These are phyloP conservation scores for Drosophila falleni DNA, from an alignment of 2,888 invertebrate species.

Conservation along the genomic window DNA sequence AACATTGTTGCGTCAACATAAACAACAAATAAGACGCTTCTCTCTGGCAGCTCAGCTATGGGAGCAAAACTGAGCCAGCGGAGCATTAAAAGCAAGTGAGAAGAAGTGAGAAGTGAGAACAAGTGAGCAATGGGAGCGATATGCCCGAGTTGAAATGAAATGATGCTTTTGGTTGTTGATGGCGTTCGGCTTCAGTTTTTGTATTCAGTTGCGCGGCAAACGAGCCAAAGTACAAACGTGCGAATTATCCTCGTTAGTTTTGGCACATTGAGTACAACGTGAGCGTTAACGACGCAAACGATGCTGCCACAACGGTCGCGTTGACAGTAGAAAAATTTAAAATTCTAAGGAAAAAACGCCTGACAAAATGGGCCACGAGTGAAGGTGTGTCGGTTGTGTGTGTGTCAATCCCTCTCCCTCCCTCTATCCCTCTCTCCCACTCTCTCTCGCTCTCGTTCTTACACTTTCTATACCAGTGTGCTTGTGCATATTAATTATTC, in stretches of 20 bases:
- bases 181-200: constrained; percentile 44
- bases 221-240: constrained; percentile 73
- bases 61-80: constrained; percentile 33
- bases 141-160: constrained; percentile 31
- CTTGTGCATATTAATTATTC: constrained; percentile 75
- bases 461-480: constrained; percentile 5
- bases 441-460: background rate
- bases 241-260: constrained; percentile 58
- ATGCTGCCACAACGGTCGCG: constrained; percentile 60
- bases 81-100: constrained; percentile 23
- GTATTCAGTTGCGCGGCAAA: constrained; percentile 72
- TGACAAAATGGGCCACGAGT: constrained; percentile 72
- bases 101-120: constrained; percentile 19
- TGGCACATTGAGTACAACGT: constrained; percentile 49
- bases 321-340: constrained; percentile 60
- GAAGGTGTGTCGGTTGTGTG: constrained; percentile 68
- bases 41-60: background rate
- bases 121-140: background rate
- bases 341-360: constrained; percentile 68
- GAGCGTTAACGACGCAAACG: constrained; percentile 40
- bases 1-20: constrained; percentile 30
- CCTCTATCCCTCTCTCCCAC: background rate
- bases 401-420: background rate
- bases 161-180: constrained; percentile 46
- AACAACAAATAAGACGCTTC: constrained; percentile 26